Evolutionary conservation across 1,140 invertebrate genomes (phyloP), one percentile per base, ranked within the genome.

Genomic region (Yoshiicerus persimilis): DNA sequence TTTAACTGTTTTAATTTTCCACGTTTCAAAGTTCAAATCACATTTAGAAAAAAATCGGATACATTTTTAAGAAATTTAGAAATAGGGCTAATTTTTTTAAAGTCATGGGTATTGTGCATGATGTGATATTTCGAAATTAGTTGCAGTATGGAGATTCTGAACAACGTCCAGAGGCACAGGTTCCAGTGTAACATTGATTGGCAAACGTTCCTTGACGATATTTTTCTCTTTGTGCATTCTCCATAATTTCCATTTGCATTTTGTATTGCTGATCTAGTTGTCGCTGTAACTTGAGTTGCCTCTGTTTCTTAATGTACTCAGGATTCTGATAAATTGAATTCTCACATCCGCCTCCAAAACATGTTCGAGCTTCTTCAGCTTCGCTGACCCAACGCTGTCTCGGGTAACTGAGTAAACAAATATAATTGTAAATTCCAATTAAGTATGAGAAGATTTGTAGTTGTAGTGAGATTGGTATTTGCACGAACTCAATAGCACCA

Each of bases 401-500:
- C 8, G 87, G 87, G 16, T 16, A 66, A 27, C 62, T 86, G 6
- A 4, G 34, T 32, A 86, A 23, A 64, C 8, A 86, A 32, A 32
- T 25, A 30, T 25, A n/a, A 2, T 9, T 13, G 16, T 16, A 36
- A 20, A 77, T 77, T n/a, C 4, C 5, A 77, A 34, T 77, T 77
- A 34, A 34, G 6, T 34, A 77, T 77, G 70, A 64, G 9, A n/a
- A 80, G 30, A 23, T 70, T 20, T 16, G 25, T 25, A 66, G 23
- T 9, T 9, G 13, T n/a, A n/a, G n/a, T n/a, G 13, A 80, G 11
- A 10, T 38, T 36, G 27, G 66, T 47, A 10, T 70, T 32, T 32
- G 3, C 47, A 56, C 66, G 13, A 16, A 88, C 87, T 87, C 25
- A 47, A 89, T 89, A 11, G 87, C 87, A 23, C 89, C 89, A 25